Evolutionary conservation across 2,797 vertebrate genomes (phyloP).

Genomic region (Sebastes itinus): DNA sequence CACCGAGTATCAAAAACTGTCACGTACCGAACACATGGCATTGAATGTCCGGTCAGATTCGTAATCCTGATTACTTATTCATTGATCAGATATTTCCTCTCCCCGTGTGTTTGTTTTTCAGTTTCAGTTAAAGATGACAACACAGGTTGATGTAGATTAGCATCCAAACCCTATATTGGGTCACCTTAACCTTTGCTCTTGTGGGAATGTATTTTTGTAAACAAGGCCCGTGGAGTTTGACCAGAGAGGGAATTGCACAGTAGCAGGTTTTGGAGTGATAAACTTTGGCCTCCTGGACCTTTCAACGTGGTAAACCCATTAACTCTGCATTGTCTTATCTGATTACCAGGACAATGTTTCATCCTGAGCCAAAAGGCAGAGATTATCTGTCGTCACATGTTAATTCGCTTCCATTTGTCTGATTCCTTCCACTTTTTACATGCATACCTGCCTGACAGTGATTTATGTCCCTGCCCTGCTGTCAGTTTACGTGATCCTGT

Average conservation of each 20-base stretch:
- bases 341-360: not conserved
- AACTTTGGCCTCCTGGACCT: conserved; percentile 39
- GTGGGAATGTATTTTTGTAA: conserved; percentile 29
- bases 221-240: conserved; percentile 49
- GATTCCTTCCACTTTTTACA: not conserved
- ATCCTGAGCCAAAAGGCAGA: not conserved
- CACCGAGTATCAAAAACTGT: not conserved
- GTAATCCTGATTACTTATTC: not conserved
- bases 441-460: conserved; percentile 1
- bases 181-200: conserved; percentile 20
- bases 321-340: conserved; percentile 22
- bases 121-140: conserved; percentile 4
- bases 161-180: not conserved
- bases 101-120: not conserved
- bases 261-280: conserved; percentile 46
- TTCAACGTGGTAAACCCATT: not conserved
- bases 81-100: not conserved
- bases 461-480: not conserved
- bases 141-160: conserved; percentile 19
- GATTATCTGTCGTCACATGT: conserved; percentile 13
- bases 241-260: conserved; percentile 33
- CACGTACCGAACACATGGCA: not conserved
- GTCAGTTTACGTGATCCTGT: not conserved
- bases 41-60: not conserved
- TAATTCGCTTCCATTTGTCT: conserved; percentile 6